A percentile compares a stretch with the other conserved stretches of the same genome.
Conservation (phyloP, 2,888 invertebrate genomes). For the Drosophila prolongata region DNA sequence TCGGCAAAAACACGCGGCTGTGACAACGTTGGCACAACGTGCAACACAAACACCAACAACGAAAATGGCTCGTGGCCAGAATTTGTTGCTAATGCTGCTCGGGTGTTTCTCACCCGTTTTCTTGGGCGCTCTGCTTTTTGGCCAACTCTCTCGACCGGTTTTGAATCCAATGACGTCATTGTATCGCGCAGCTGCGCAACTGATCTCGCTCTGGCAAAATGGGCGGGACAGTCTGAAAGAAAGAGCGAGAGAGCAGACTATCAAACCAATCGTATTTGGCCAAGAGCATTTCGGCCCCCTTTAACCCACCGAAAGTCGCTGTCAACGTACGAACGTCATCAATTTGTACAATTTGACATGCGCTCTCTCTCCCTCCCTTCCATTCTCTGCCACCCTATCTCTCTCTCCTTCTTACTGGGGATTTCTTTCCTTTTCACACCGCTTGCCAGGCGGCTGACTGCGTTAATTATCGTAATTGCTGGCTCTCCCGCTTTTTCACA, state of each 20-base stretch:
- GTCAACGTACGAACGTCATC: constrained; percentile 82
- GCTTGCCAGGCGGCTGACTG: constrained; percentile 80
- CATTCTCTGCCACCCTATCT: constrained; percentile 9
- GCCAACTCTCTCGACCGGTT: constrained; percentile 52
- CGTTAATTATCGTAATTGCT: constrained; percentile 83
- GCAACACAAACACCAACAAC: constrained; percentile 64
- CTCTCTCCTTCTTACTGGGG: constrained; percentile 9
- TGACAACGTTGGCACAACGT: constrained; percentile 64
- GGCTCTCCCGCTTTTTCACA: constrained; percentile 52
- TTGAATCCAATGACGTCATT: constrained; percentile 77
- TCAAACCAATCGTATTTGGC: constrained; percentile 58
- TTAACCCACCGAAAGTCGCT: constrained; percentile 51
- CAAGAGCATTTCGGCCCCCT: not conserved
- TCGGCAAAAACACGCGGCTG: constrained; percentile 77
- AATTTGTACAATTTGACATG: constrained; percentile 82
- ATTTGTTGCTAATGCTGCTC: constrained; percentile 14
- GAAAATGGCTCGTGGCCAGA: constrained; percentile 70
- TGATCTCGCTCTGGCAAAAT: constrained; percentile 41
- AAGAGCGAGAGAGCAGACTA: constrained; percentile 1
- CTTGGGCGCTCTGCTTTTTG: constrained; percentile 7
- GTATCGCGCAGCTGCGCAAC: constrained; percentile 58
- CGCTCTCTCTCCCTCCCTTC: constrained; percentile 33
- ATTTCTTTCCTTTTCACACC: constrained; percentile 15
- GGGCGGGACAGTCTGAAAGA: constrained; percentile 46
- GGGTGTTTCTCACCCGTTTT: constrained; percentile 14